Conservation (phyloP, 2,113 vertebrate genomes). For the Otus sunia region DNA sequence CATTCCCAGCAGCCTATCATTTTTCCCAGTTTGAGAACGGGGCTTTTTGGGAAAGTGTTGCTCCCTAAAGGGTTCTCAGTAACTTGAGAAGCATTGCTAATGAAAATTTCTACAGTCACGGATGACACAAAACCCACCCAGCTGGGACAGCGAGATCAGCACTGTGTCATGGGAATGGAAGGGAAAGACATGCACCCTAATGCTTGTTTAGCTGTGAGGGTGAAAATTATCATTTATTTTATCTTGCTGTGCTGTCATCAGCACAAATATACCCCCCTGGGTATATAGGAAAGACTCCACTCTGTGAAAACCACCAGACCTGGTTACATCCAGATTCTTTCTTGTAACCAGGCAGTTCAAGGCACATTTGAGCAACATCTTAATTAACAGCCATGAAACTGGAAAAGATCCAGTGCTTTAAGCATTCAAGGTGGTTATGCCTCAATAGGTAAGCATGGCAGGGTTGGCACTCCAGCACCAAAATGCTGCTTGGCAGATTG, state of each 20-base stretch:
- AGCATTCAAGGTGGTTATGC: neutral
- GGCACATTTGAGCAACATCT: neutral
- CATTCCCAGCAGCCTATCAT: neutral
- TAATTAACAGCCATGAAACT: neutral
- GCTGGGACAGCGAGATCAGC: neutral
- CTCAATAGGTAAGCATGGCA: neutral
- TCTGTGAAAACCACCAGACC: neutral
- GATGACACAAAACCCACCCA: neutral
- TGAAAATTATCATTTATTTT: neutral
- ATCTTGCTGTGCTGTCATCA: neutral
- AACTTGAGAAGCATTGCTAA: neutral
- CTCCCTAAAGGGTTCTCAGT: neutral
- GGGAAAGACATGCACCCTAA: neutral
- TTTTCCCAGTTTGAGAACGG: neutral
- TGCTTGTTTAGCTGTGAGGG: rapidly evolving
- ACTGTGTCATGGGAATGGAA: neutral
- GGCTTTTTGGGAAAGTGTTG: neutral
- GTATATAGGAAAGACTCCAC: rapidly evolving
- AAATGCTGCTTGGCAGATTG: neutral
- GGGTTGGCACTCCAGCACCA: too few relatives aligned
- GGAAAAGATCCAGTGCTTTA: neutral
- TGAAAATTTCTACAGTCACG: neutral
- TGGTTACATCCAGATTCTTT: neutral
- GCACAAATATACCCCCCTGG: neutral
- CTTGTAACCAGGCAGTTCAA: neutral